Percentiles rank a stretch among this genome's conserved stretches.
Evolutionary conservation across 2,113 vertebrate species (phyloP).

Genomic region (Pterocles orientalis): DNA sequence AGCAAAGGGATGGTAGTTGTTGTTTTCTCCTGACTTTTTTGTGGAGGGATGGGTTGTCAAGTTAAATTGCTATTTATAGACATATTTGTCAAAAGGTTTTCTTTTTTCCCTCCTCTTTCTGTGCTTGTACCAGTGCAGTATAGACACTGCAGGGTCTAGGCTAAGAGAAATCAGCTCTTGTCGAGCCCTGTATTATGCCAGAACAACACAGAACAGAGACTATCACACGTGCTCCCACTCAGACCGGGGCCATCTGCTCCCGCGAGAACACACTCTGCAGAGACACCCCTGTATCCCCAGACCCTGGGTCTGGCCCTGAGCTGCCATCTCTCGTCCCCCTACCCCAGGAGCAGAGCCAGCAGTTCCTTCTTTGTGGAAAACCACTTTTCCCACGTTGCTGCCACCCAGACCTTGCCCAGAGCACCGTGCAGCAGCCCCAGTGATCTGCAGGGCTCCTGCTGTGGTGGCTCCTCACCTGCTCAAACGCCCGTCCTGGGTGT

Average conservation of each 20-base stretch:
- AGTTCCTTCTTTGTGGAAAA: not conserved
- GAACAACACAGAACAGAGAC: not conserved
- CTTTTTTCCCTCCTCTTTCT: not conserved
- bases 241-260: not conserved
- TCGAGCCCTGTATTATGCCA: not conserved
- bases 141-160: not conserved
- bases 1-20: not conserved
- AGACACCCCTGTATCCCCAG: not conserved
- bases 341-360: not conserved
- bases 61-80: not conserved
- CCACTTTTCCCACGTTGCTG: not conserved
- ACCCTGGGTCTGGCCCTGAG: not conserved
- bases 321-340: not conserved
- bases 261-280: not conserved
- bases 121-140: not conserved
- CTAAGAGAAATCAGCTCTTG: not conserved
- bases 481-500: rapidly evolving
- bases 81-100: not conserved
- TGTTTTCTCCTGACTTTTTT: not conserved
- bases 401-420: not conserved
- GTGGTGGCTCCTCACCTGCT: not conserved
- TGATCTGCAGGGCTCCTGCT: not conserved
- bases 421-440: rapidly evolving
- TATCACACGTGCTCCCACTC: not conserved
- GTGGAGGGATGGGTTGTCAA: not conserved